These are phyloP conservation scores for Macquaria australasica DNA, from an alignment of 2,113 vertebrate genomes.

Conservation along the genomic window DNA sequence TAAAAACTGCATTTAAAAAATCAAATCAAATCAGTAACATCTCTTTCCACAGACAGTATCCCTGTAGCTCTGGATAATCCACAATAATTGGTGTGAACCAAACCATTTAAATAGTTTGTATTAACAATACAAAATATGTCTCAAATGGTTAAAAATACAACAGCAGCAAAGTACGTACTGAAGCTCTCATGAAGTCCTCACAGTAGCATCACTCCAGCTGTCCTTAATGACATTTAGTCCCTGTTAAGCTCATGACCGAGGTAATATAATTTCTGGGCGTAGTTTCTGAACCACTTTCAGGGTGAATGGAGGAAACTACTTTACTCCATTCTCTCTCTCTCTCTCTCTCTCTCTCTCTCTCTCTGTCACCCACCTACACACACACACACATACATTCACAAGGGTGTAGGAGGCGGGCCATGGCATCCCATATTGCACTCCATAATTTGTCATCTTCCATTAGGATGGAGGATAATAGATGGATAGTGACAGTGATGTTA, in stretches of 20 bases:
- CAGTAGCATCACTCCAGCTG: constrained; percentile 2
- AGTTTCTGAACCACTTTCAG: background rate
- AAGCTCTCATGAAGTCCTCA: background rate
- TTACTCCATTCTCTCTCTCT: background rate
- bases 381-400: background rate
- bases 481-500: constrained; percentile 85
- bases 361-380: background rate
- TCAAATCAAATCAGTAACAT: background rate
- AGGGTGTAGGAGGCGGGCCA: constrained; percentile 29
- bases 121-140: background rate
- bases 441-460: constrained; percentile 83
- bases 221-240: background rate
- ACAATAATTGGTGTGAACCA: background rate
- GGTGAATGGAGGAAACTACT: constrained; percentile 5
- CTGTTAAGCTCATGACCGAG: background rate
- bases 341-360: background rate
- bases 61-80: background rate
- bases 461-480: constrained; percentile 82
- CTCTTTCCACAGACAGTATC: background rate
- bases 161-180: background rate
- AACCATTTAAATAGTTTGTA: background rate
- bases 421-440: constrained; percentile 50
- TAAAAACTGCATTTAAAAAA: background rate
- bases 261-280: background rate
- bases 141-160: background rate